phyloP scores from a whole-genome alignment of 2,888 invertebrate genomes.

The Formica aserva region DNA sequence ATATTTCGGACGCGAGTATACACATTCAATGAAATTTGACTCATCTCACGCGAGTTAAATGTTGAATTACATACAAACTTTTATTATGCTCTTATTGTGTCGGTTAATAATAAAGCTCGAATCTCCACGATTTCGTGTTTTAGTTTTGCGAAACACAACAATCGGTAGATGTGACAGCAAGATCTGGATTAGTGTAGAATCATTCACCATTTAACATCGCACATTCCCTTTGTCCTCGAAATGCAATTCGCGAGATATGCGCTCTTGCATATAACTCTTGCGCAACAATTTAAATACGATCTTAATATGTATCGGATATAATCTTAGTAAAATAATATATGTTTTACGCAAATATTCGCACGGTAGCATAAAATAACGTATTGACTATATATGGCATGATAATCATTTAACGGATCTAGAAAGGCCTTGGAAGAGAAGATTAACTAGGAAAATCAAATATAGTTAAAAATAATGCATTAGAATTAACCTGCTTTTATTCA shows the following conservation, averaged over 20 bases:
- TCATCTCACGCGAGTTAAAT: slow-evolving; percentile 22
- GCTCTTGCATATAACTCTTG: not conserved
- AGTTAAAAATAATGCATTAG: not conserved
- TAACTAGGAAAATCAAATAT: not conserved
- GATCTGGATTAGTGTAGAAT: not conserved
- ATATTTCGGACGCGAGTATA: slow-evolving; percentile 37
- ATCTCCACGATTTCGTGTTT: slow-evolving; percentile 18
- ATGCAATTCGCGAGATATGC: slow-evolving; percentile 10
- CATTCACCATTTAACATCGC: not conserved
- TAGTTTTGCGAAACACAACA: slow-evolving; percentile 36
- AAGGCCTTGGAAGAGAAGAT: not conserved
- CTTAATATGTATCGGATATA: slow-evolving; percentile 22
- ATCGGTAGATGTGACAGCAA: slow-evolving; percentile 43
- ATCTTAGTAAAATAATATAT: slow-evolving; percentile 32
- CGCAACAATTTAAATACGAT: slow-evolving; percentile 32
- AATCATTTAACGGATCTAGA: not conserved
- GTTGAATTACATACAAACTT: slow-evolving; percentile 27
- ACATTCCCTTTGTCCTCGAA: not conserved
- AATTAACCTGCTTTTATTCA: not conserved
- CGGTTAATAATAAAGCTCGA: slow-evolving; percentile 27
- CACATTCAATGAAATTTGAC: slow-evolving; percentile 12
- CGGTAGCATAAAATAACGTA: slow-evolving; percentile 6
- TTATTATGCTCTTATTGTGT: slow-evolving; percentile 46
- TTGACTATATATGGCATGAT: not conserved
- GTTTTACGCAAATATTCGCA: slow-evolving; percentile 2